Conservation (phyloP, 1,140 invertebrate species). For the Holcopasites calliopsidis region DNA sequence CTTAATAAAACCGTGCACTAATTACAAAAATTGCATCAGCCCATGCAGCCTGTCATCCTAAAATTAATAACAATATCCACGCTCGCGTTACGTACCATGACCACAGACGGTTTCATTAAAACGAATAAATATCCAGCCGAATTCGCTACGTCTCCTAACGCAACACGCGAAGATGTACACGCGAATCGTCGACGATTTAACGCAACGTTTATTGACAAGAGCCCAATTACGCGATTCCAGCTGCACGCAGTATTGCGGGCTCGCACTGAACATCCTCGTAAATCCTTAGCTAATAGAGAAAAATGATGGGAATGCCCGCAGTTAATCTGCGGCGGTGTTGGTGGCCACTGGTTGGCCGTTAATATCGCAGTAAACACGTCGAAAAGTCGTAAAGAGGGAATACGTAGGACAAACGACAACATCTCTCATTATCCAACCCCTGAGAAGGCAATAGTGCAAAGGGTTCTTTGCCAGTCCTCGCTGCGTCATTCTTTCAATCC, state of each 20-base stretch:
- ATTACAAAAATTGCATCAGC: too few relatives aligned
- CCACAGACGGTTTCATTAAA: neutral
- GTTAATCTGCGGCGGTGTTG: slow-evolving; percentile 45
- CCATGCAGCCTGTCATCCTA: too few relatives aligned
- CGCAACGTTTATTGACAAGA: neutral
- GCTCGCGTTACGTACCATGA: too few relatives aligned
- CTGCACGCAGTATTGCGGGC: neutral
- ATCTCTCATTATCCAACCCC: slow-evolving; percentile 45
- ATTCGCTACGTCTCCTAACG: neutral
- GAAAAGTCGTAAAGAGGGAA: slow-evolving; percentile 60
- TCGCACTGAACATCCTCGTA: slow-evolving; percentile 23
- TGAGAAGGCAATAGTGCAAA: neutral
- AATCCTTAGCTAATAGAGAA: slow-evolving; percentile 56
- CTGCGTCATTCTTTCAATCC: slow-evolving; percentile 1
- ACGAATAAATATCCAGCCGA: neutral
- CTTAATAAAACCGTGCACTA: too few relatives aligned
- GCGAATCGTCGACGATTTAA: slow-evolving; percentile 14
- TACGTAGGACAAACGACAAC: slow-evolving; percentile 31
- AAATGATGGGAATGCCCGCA: slow-evolving; percentile 47
- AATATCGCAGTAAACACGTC: slow-evolving; percentile 46
- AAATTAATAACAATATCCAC: too few relatives aligned
- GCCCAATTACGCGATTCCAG: slow-evolving; percentile 1
- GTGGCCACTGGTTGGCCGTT: slow-evolving; percentile 34
- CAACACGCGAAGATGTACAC: neutral
- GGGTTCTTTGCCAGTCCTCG: slow-evolving; percentile 8